A percentile compares a stretch with the other conserved stretches of the same genome.
phyloP scores from a whole-genome alignment of 2,888 invertebrate genomes.

The Cryptus viduatorius region DNA sequence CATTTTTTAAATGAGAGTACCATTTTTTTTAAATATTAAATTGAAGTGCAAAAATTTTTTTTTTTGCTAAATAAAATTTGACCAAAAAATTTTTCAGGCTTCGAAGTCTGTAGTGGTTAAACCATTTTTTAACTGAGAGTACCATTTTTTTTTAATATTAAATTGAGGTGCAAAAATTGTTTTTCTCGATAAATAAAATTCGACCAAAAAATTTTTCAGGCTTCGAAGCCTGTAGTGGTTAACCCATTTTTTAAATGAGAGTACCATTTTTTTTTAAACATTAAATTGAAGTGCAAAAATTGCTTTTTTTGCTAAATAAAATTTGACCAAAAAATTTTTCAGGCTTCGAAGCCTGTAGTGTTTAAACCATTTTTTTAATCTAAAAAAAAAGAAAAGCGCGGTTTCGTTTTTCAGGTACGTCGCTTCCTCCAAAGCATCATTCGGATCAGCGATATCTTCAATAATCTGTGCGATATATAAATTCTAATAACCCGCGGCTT shows the following conservation, averaged over 20 bases:
- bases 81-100: not conserved
- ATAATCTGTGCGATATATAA: not conserved
- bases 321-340: not conserved
- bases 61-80: not conserved
- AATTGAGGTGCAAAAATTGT: not conserved
- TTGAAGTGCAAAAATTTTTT: not conserved
- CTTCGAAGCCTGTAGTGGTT: too few species aligned
- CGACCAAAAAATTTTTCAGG: not conserved
- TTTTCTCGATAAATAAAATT: not conserved
- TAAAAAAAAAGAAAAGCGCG: not conserved
- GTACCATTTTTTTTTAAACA: not conserved
- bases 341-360: not conserved
- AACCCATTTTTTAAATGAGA: not conserved
- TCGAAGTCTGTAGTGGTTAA: too few species aligned
- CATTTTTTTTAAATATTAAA: not conserved
- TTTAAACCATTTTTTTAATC: not conserved
- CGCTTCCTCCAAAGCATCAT: not conserved
- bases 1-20: not conserved
- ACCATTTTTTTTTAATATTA: not conserved
- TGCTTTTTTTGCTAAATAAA: not conserved
- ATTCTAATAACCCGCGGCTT: not conserved
- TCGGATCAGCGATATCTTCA: not conserved
- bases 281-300: not conserved
- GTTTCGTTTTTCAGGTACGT: not conserved
- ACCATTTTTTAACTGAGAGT: not conserved